Base-by-base conservation (phyloP, 2,797 vertebrate species). In the Eptatretus atami region DNA sequence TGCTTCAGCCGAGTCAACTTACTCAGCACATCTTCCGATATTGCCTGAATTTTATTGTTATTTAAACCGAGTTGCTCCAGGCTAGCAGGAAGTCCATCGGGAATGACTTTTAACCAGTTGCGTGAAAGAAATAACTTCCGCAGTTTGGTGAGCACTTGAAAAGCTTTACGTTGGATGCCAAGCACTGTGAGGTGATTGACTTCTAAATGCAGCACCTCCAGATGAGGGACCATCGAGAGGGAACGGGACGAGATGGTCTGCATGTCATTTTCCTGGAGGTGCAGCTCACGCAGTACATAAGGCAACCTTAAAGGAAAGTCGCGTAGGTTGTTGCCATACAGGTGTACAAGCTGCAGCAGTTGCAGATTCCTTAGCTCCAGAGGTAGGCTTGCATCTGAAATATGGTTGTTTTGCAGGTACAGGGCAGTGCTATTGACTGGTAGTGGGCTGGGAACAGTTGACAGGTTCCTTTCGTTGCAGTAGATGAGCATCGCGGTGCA, bases 341-440 rank as follows among this genome's bases (percentile, higher is more conserved):
- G 79, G 76, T 82, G 86, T 68, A 94, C 84, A 0, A 83, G 92
- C 72, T 92, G 83, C 74, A 94, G 82, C 1, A 83, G 87, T 69
- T 78, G 79, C 63, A 92, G 79, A 1, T 74, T 79, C 75, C 86
- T 84, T 71, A 94, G 77, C 71, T 86, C 84, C 53, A 78, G 68
- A 64, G 86, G 86, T 74, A 94, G 87, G 68, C 83, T 84, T 72
- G 86, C 86, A 69, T 86, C 87, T 76, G 83, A 85, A 78, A 94
- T 94, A 80, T 83, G 83, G 80, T 94, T 94, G 75, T 94, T 92
- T 74, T 94, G 86, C 76, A 92, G 82, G 80, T 87, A 92, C 73
- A 94, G 84, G 65, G 84, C 84, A 67, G 81, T 85, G 71, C 85
- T 84, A 73, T 85, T 86, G 80, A 90, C 85, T 13, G 84, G 83